phyloP scores from a whole-genome alignment of 1,140 invertebrate species.

The Sarcophaga bullata region DNA sequence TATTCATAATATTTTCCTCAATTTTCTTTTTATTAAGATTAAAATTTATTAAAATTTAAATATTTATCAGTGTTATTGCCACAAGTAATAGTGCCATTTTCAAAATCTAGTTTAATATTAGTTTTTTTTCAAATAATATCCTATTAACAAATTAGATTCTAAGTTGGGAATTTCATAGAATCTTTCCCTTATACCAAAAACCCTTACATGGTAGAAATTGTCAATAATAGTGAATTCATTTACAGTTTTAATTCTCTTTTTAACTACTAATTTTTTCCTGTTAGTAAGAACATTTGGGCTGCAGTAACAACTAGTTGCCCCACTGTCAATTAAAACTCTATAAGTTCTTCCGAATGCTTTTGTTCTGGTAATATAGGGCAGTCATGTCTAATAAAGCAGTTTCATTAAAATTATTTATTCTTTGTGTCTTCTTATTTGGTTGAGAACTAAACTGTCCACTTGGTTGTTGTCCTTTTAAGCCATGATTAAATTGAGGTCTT shows the following conservation, averaged over 20 bases:
- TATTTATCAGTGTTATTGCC: background rate
- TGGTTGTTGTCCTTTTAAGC: no score
- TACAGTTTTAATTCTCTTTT: background rate
- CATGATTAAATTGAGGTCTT: no score
- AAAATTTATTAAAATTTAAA: background rate
- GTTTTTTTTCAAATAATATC: no score
- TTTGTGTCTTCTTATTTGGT: no score
- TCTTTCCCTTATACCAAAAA: background rate
- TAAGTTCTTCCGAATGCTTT: background rate
- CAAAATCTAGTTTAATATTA: no score
- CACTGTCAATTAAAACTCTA: background rate
- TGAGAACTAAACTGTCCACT: no score
- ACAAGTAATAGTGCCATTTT: background rate
- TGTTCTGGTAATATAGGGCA: background rate
- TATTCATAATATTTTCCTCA: background rate
- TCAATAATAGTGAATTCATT: background rate
- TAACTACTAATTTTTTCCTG: background rate
- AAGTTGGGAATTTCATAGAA: background rate
- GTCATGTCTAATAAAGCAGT: no score
- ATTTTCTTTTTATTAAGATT: no score
- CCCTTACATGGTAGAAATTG: background rate
- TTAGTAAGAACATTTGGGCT: background rate
- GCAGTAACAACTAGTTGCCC: background rate
- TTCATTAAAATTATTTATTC: no score
- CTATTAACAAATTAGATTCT: no score